These are phyloP conservation scores for Diacarnus erythraeanus DNA, from an alignment of 37 sponge, comb jelly and placozoan genomes.

Conservation along the genomic window DNA sequence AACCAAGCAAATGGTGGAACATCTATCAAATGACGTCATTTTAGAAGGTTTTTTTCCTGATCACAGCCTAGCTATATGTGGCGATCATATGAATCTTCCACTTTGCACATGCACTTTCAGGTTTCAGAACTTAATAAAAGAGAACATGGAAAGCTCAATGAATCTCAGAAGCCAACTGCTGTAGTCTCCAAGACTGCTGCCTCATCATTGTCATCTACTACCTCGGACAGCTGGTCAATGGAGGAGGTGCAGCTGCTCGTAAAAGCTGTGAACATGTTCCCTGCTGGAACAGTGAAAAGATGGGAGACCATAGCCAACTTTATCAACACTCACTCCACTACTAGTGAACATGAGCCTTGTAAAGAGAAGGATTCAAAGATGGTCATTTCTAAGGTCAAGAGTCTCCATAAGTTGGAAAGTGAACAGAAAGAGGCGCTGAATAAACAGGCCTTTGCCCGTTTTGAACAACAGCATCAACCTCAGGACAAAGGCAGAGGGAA, in stretches of 20 bases:
- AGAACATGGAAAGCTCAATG: background rate
- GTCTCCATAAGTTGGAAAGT: constrained; percentile 34
- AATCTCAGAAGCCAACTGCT: background rate
- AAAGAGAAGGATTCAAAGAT: constrained; percentile 50
- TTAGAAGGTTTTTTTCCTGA: background rate
- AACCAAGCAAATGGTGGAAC: background rate
- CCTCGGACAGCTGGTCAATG: constrained; percentile 46
- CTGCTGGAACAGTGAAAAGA: constrained; percentile 89
- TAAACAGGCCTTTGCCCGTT: constrained; percentile 63
- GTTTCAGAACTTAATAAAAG: background rate
- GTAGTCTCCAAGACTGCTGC: background rate
- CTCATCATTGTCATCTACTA: background rate
- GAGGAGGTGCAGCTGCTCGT: constrained; percentile 87
- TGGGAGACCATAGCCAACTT: constrained; percentile 82
- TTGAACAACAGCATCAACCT: constrained; percentile 64
- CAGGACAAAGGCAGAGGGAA: constrained; percentile 18
- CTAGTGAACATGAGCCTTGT: no score
- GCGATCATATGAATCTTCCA: no score
- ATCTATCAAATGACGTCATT: background rate
- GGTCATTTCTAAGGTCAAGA: constrained; percentile 63
- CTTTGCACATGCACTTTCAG: no score
- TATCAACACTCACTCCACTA: constrained; percentile 74
- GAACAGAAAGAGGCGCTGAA: constrained; percentile 63
- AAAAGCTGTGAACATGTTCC: constrained; percentile 90
- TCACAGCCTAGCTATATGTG: no score